phyloP scores from a whole-genome alignment of 2,888 invertebrate genomes.

The Agrilus mali region DNA sequence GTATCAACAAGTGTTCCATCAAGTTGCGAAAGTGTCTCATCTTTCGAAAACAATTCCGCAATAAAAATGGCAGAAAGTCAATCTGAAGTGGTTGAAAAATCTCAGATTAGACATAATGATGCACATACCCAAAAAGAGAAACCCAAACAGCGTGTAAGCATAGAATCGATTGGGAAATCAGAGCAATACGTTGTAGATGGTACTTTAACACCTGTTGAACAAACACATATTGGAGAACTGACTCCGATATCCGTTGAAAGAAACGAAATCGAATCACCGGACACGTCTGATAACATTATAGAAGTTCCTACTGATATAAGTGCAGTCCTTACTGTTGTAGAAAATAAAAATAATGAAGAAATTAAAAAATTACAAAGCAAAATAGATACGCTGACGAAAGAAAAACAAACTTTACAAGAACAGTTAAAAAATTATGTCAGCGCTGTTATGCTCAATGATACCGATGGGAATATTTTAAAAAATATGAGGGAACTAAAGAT shows the following conservation, averaged over 20 bases:
- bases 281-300: slow-evolving; percentile 25
- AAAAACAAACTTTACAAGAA: slow-evolving; percentile 72
- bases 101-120: slow-evolving; percentile 2
- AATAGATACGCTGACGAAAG: slow-evolving; percentile 38
- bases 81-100: background rate
- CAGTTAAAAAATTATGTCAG: slow-evolving; percentile 77
- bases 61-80: slow-evolving; percentile 3
- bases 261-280: slow-evolving; percentile 22
- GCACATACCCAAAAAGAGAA: slow-evolving; percentile 8
- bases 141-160: slow-evolving; percentile 21
- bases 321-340: slow-evolving; percentile 28
- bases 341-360: slow-evolving; percentile 29
- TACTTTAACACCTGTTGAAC: slow-evolving; percentile 35
- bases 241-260: slow-evolving; percentile 34
- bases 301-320: slow-evolving; percentile 31
- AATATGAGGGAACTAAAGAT: slow-evolving; percentile 26
- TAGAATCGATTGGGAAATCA: slow-evolving; percentile 28
- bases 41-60: slow-evolving; percentile 18
- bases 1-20: slow-evolving; percentile 29
- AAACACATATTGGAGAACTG: slow-evolving; percentile 35
- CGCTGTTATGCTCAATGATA: slow-evolving; percentile 65
- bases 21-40: slow-evolving; percentile 23
- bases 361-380: slow-evolving; percentile 23
- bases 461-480: slow-evolving; percentile 32
- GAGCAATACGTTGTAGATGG: slow-evolving; percentile 25